Base-by-base conservation (phyloP, 2,113 vertebrate species). In the Syrmaticus mikado region DNA sequence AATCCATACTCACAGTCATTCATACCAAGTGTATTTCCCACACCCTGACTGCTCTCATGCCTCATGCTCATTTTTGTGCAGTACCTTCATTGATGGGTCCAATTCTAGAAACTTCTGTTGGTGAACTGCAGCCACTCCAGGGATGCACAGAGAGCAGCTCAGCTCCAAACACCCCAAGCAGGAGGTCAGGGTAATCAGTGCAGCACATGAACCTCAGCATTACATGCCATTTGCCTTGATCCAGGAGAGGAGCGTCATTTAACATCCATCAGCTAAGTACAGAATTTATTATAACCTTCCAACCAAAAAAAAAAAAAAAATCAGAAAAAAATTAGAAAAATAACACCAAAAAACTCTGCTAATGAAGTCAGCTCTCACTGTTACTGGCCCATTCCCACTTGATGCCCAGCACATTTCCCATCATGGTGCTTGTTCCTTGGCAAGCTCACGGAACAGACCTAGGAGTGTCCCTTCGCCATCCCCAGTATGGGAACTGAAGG, bases 161-260 rank as follows among this genome's bases (percentile, higher is more conserved):
- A 1, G 12, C 60, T n/a, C 72, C 60, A 30, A 52, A 24, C 7
- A 34, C 41, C 48, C 18, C 1, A 13, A 86, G 78, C 8, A 17
- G 10, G 71, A 80, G 80, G 57, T 11, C 70, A 55, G 67, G 58
- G 68, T 28, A 65, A 70, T 2, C 19, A 25, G 72, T 8, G 41
- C 36, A 7, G 9, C 71, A 28, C 60, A 16, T 2, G 2, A 78
- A 48, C 62, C 41, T 30, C 73, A 6, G 50, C 1, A 14, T 92
- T 82, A 64, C 86, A 72, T 20, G 66, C 43, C 3, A 55, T 77
- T 92, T 94, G 76, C 73, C 74, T 67, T 6, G 18, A n/a, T 38
- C 84, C 90, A 55, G 87, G 90, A 95, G 94, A 93, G 60, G 85
- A 95, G 86, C 38, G 83, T 82, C 62, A 95, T 16, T 91, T 78